Evolutionary conservation across 2,888 invertebrate species (phyloP).

Genomic region (Tubiluchus corallicola): DNA sequence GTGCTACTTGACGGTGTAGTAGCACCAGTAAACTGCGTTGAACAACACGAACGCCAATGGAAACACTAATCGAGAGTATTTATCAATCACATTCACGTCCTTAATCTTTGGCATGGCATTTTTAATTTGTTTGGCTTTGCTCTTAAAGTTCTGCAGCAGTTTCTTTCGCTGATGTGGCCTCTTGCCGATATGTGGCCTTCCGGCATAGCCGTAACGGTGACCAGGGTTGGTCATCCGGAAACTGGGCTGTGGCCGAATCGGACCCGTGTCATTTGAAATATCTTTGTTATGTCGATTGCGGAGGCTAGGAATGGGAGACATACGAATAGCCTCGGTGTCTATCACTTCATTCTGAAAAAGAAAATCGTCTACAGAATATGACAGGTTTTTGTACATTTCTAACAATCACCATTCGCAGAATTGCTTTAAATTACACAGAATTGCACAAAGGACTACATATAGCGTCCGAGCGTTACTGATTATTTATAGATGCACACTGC

Average conservation of each 20-base stretch:
- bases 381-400: conserved; percentile 4
- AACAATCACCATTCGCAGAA: no score
- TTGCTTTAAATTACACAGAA: no score
- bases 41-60: conserved; percentile 87
- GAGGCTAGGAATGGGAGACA: conserved; percentile 64
- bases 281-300: conserved; percentile 30
- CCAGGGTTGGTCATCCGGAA: conserved; percentile 17
- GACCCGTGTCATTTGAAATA: conserved; percentile 18
- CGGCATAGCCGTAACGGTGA: conserved; percentile 11
- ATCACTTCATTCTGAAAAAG: conserved; percentile 53
- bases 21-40: conserved; percentile 87
- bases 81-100: conserved; percentile 94
- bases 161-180: conserved; percentile 17
- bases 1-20: no score
- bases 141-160: conserved; percentile 56
- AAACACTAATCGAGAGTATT: conserved; percentile 84
- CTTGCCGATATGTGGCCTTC: conserved; percentile 11
- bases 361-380: no score
- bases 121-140: conserved; percentile 67
- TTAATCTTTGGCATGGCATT: conserved; percentile 69
- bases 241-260: conserved; percentile 15
- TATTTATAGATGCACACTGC: no score
- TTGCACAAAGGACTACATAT: no score
- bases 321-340: conserved; percentile 64
- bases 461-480: no score